Base-by-base conservation (phyloP, 2,113 vertebrate species). In the Dicerorhinus sumatrensis region DNA sequence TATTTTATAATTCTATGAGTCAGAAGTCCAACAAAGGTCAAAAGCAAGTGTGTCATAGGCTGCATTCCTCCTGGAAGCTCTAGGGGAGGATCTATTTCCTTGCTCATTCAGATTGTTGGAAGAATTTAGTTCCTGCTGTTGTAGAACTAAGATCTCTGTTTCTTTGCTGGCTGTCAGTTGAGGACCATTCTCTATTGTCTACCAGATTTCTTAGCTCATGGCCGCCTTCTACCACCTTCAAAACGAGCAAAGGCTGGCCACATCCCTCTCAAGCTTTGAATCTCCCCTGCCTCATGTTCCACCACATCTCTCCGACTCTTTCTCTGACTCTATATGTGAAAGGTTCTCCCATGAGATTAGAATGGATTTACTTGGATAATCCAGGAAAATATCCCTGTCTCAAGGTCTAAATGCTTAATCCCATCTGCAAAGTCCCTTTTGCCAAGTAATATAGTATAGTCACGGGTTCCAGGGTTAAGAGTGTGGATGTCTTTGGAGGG, bases 21-120 rank as follows among this genome's bases (percentile, higher is more conserved):
- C 18, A 27, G 27, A 58, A 80, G 2, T 31, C 31, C 5, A 5
- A 46, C 1, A 33, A 5, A 0, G 4, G 2, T 87, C 3, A 51
- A 60, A 20, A 65, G 21, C 16, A 91, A 83, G 27, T 70, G 46
- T 31, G 18, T 13, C 62, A 48, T 12, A 5, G 29, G 7, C 5
- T 48, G 10, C 5, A 18, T 63, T 88, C 21, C 14, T 65, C 39
- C 33, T 23, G 23, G 25, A 80, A 20, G 1, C 1, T 72, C 3
- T 39, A 6, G 10, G 5, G 0, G 4, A 25, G 25, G 2, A 20
- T 51, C 48, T 48, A 1, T 75, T 77, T 89, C n/a, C 16, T 86
- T 27, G 2, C 4, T 29, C 3, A 29, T 77, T 85, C 27, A 76
- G 9, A 21, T 54, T 13, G 3, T 67, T 62, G 7, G 33, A 16